Evolutionary conservation across 2,888 invertebrate species (phyloP).

Genomic region (Eurois occulta): DNA sequence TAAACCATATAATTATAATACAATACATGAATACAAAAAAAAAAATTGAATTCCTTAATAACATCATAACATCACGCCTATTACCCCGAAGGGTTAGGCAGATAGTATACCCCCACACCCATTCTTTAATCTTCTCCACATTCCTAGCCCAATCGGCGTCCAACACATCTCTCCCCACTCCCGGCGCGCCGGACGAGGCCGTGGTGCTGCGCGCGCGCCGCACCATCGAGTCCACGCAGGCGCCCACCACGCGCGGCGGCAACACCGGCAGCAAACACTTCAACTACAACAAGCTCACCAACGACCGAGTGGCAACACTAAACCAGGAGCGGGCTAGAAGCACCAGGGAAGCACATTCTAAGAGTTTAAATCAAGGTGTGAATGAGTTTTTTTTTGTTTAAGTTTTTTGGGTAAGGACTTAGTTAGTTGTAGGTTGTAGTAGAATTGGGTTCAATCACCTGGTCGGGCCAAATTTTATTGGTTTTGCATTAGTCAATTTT

Average conservation of each 20-base stretch:
- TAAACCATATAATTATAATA: not conserved
- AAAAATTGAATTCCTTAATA: not conserved
- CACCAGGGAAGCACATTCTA: constrained; percentile 80
- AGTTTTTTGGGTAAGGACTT: not conserved
- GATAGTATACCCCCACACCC: too few species aligned
- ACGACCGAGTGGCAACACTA: constrained; percentile 89
- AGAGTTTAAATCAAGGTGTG: constrained; percentile 83
- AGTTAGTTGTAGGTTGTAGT: not conserved
- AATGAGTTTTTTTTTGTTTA: not conserved
- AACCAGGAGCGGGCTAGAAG: constrained; percentile 72
- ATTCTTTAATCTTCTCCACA: not conserved
- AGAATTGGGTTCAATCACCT: not conserved
- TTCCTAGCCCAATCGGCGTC: constrained; percentile 59
- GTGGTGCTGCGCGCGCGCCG: constrained; percentile 83
- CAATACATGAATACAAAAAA: not conserved
- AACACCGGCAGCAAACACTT: constrained; percentile 92
- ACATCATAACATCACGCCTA: too few species aligned
- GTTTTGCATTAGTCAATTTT: not conserved
- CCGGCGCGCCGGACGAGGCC: constrained; percentile 77
- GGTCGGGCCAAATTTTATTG: not conserved
- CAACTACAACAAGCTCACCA: constrained; percentile 95
- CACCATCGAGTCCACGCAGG: constrained; percentile 86
- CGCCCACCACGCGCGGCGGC: constrained; percentile 80
- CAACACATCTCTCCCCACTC: constrained; percentile 62
- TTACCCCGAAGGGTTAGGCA: too few species aligned